Evolutionary conservation across 1,140 invertebrate species (phyloP), one percentile per base, ranked within the genome.

Genomic region (Pogonomyrmex californicus): DNA sequence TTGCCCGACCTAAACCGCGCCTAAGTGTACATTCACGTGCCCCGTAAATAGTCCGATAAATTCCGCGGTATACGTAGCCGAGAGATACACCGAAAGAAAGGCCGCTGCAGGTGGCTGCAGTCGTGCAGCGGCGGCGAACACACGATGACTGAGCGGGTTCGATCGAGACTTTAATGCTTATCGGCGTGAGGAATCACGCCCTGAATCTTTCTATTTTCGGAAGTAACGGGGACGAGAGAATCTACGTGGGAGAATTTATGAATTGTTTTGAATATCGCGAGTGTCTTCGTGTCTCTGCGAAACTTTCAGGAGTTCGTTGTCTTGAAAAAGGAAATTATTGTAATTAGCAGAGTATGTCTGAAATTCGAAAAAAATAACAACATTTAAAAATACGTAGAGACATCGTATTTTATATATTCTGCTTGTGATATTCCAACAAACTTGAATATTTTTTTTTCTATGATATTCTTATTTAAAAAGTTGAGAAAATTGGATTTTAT

Each of bases 1-100:
- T 79, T 78, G 58, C 65, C 14, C 36, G 77, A 56, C 51, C 49
- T 73, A 71, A 81, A 86, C 82, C 86, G 83, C 87, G 38, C 70
- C 76, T 58, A 87, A 51, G 44, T 63, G 23, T 58, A 17, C 63
- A 51, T 77, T 85, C 81, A 76, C 51, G 70, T 60, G 81, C 51
- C 71, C 14, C 36, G 41, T 44, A 65, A 65, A 66, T 71, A 78
- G 73, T 47, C 30, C 41, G 83, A 86, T 86, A 78, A 86, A 78
- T 86, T 86, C 60, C 71, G 41, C 65, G 47, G 12, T 33, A 33
- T 12, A 33, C 12, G 14, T 36, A 30, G 5, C 2, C 63, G 30
- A 30, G 49, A 49, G 47, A 65, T 10, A 66, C 62, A 2, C 9
- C 41, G 62, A 56, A 56, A 51, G 70, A 87, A 85, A 87, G 30